A percentile compares a stretch with the other conserved stretches of the same genome.
These are phyloP conservation scores for Acromyrmex charruanus DNA, from an alignment of 1,140 invertebrate species.

Conservation along the genomic window DNA sequence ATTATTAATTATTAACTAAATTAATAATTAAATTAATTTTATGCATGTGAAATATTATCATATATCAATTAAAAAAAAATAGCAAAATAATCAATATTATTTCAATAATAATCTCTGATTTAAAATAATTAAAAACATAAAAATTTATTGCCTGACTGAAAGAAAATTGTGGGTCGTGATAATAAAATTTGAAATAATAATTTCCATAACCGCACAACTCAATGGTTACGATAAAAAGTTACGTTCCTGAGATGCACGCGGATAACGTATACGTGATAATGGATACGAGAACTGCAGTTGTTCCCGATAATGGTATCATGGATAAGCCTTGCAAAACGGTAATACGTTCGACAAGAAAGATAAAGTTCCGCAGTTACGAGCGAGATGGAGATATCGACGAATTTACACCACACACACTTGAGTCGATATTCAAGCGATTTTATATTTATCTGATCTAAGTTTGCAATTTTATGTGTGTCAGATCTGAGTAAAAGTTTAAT, in stretches of 20 bases:
- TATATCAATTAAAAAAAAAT: not conserved
- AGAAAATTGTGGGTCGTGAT: not conserved
- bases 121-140: not conserved
- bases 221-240: slow-evolving; percentile 21
- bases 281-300: slow-evolving; percentile 65
- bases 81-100: not conserved
- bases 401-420: not conserved
- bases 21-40: not conserved
- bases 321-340: slow-evolving; percentile 59
- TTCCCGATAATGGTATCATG: slow-evolving; percentile 64
- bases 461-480: not conserved
- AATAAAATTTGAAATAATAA: slow-evolving; percentile 10
- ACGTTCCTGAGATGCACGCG: slow-evolving; percentile 32
- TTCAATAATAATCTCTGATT: not conserved
- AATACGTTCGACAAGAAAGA: slow-evolving; percentile 51
- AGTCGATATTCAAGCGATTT: not conserved
- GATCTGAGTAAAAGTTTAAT: not conserved
- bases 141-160: not conserved
- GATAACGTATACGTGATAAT: slow-evolving; percentile 68
- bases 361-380: slow-evolving; percentile 13
- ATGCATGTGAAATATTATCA: not conserved
- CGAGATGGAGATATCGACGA: slow-evolving; percentile 39
- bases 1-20: slow-evolving; percentile 20
- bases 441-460: slow-evolving; percentile 35
- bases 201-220: not conserved